Percentiles rank a stretch among this genome's conserved stretches.
These are phyloP conservation scores for Drosophila biarmipes DNA, from an alignment of 1,140 invertebrate genomes.

Conservation along the genomic window DNA sequence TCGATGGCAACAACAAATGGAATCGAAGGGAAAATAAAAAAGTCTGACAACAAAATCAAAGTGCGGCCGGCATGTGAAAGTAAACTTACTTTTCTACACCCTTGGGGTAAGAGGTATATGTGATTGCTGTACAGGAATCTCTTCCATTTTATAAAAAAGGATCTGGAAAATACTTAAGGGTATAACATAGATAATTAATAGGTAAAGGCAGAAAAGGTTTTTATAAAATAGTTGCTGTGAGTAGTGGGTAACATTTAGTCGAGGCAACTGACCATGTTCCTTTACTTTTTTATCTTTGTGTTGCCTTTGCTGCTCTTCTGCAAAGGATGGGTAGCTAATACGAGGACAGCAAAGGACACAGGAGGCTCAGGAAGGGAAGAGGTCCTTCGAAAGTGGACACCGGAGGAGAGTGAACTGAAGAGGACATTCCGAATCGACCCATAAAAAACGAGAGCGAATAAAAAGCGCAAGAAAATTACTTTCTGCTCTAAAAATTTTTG, in stretches of 20 bases:
- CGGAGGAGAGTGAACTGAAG: slow-evolving; percentile 1
- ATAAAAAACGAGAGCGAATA: slow-evolving; percentile 73
- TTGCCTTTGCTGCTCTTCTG: slow-evolving; percentile 27
- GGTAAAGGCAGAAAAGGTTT: no score
- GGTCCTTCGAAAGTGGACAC: not conserved
- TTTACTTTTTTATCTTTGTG: slow-evolving; percentile 15
- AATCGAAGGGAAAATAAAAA: slow-evolving; percentile 14
- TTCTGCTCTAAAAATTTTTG: slow-evolving; percentile 74
- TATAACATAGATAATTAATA: no score
- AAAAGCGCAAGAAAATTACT: slow-evolving; percentile 80
- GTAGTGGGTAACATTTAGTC: not conserved
- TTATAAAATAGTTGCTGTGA: no score
- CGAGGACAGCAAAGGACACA: slow-evolving; percentile 43
- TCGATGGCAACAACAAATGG: slow-evolving; percentile 12
- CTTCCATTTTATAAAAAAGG: no score
- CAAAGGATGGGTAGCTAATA: slow-evolving; percentile 36
- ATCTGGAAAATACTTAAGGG: no score
- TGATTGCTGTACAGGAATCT: not conserved
- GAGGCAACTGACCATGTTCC: not conserved
- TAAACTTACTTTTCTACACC: slow-evolving; percentile 53
- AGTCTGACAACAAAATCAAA: slow-evolving; percentile 78
- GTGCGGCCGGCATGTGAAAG: slow-evolving; percentile 71
- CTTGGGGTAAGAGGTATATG: not conserved
- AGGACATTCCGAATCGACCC: slow-evolving; percentile 54
- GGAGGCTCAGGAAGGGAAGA: slow-evolving; percentile 1